Conservation (phyloP, 1,140 invertebrate genomes). For the Halictus rubicundus region DNA sequence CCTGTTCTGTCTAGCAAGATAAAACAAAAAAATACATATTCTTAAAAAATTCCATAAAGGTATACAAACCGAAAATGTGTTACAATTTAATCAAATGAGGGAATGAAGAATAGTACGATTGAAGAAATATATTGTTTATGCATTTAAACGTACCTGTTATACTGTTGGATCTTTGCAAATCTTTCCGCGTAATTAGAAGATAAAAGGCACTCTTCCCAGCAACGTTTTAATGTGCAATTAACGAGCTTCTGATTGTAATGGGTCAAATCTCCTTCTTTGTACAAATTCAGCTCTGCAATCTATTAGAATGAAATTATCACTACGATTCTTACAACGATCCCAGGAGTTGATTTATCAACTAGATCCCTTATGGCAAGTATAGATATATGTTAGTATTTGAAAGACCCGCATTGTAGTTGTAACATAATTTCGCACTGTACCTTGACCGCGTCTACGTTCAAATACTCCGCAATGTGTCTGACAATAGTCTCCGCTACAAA, state of each 20-base stretch:
- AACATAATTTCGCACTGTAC: slow-evolving; percentile 61
- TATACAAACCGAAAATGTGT: neutral
- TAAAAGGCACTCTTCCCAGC: slow-evolving; percentile 91
- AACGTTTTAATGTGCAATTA: slow-evolving; percentile 88
- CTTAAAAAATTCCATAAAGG: neutral
- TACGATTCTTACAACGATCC: neutral
- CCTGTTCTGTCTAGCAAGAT: slow-evolving; percentile 85
- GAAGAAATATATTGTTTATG: neutral
- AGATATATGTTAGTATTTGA: too few species aligned
- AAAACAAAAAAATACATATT: neutral
- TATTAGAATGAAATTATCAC: slow-evolving; percentile 66
- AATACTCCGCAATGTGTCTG: slow-evolving; percentile 86
- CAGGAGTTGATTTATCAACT: too few species aligned
- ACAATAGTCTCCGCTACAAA: slow-evolving; percentile 90
- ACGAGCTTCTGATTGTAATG: slow-evolving; percentile 89
- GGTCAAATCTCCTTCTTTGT: slow-evolving; percentile 89
- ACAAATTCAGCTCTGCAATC: slow-evolving; percentile 89
- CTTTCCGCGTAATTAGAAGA: slow-evolving; percentile 86
- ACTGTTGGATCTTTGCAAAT: slow-evolving; percentile 83
- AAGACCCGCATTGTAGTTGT: too few species aligned
- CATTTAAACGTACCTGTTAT: slow-evolving; percentile 84
- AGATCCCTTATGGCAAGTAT: too few species aligned
- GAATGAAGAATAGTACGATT: neutral
- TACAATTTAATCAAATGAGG: neutral
- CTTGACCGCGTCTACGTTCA: slow-evolving; percentile 83